Evolutionary conservation across 2,113 vertebrate species (phyloP), one percentile per base, ranked within the genome.

Genomic region (Dunckerocampus dactyliophorus): DNA sequence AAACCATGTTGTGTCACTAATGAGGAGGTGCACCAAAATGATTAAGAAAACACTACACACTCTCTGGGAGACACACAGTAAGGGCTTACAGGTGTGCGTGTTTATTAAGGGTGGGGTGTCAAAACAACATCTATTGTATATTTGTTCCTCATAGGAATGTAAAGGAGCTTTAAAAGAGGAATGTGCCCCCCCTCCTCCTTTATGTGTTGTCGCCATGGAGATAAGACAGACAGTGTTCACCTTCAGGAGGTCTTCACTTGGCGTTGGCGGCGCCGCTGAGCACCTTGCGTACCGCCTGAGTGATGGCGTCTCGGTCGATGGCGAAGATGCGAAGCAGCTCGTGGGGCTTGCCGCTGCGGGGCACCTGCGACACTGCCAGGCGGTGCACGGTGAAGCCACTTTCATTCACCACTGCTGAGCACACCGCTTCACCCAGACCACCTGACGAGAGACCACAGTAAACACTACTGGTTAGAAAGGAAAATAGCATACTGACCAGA

Each of bases 381-480:
- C 89, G 89, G 5, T 91, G 90, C 50, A 95, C 89, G 2, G 81
- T 72, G 67, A 94, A 89, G 31, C 84, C 85, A 1, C 86, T 88
- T 74, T 94, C 93, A 43, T 82, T 85, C 1, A 89, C 89, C 20
- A 95, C 85, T 0, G 87, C 92, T 0, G 91, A 87, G 62, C 91
- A 87, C 20, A 94, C 90, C 0, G 93, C 93, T 78, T 95, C 94
- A 0, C 94, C 93, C 1, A 94, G 79, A 63, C 94, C 93, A 61
- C 93, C 93, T 95, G 76, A 6, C 61, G 47, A 59, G 28, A 34
- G 17, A 49, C 6, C 16, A 28, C n/a, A 54, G 14, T 24, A 19
- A 55, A 37, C 0, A 37, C 1, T 0, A 9, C 31, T 4, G 4
- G 8, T 31, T 34, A 17, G 12, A 8, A n/a, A n/a, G n/a, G n/a